A percentile compares a stretch with the other conserved stretches of the same genome.
Evolutionary conservation across 2,797 vertebrate species (phyloP).

Genomic region (Epinephelus awoara): DNA sequence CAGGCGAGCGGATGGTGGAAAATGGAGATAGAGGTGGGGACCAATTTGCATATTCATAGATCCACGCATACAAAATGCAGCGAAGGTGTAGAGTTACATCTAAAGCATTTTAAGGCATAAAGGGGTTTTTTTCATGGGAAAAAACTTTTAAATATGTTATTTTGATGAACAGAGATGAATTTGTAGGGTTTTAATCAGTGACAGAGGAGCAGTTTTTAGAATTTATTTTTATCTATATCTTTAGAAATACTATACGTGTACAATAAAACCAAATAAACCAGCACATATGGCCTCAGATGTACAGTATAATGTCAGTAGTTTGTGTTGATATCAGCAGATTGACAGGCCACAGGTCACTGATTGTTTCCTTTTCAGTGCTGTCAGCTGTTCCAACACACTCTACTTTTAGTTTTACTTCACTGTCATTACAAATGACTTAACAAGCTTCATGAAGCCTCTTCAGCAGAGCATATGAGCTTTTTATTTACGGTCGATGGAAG

Average conservation of each 20-base stretch:
- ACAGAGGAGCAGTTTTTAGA: no score
- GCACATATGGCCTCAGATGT: neutral
- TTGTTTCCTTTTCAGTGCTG: constrained; percentile 46
- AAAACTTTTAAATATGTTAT: no score
- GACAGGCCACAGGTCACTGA: constrained; percentile 52
- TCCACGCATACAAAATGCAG: no score
- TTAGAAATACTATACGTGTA: neutral
- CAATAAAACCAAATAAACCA: neutral
- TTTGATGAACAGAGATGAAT: no score
- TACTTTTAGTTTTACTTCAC: constrained; percentile 68
- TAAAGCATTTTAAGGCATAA: no score
- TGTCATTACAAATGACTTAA: constrained; percentile 62
- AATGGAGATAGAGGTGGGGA: no score
- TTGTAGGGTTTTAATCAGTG: no score
- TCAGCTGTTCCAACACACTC: constrained; percentile 49
- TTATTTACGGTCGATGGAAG: constrained; percentile 66
- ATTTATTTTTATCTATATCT: no score
- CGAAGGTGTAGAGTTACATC: no score
- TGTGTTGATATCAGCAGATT: constrained; percentile 54
- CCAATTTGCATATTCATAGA: no score
- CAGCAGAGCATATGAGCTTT: constrained; percentile 67
- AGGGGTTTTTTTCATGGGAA: no score
- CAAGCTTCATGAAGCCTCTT: constrained; percentile 62
- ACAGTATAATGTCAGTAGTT: neutral
- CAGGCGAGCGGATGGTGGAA: no score